These are phyloP conservation scores for Drosophila ananassae DNA, from an alignment of 1,140 invertebrate species.

Conservation along the genomic window DNA sequence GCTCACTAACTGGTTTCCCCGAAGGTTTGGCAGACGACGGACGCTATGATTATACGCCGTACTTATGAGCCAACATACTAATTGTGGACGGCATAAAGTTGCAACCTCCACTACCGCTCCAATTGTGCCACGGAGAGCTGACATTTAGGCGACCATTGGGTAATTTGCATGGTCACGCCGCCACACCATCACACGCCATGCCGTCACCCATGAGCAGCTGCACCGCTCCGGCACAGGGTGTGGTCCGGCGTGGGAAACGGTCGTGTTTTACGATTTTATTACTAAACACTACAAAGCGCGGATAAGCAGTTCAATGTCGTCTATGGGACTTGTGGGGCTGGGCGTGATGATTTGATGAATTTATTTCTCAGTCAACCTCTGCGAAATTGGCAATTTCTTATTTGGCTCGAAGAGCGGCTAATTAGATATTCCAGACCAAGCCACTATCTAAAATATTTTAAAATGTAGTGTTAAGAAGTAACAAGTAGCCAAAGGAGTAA, in stretches of 20 bases:
- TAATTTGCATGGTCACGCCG: constrained; percentile 41
- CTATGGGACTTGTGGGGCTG: background rate
- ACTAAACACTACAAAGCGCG: background rate
- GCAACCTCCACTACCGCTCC: background rate
- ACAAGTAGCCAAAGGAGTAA: no score
- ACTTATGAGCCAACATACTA: background rate
- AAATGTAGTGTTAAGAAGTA: no score
- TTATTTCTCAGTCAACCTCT: constrained; percentile 5
- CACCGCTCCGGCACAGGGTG: constrained; percentile 26
- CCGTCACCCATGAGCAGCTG: constrained; percentile 34
- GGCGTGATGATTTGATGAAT: constrained; percentile 16
- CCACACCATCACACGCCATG: background rate
- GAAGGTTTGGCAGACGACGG: constrained; percentile 4
- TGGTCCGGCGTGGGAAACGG: constrained; percentile 32
- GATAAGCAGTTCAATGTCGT: constrained; percentile 27
- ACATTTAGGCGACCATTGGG: constrained; percentile 25
- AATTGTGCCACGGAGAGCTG: constrained; percentile 33
- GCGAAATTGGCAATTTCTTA: background rate
- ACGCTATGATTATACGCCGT: background rate
- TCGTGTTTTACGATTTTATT: constrained; percentile 10
- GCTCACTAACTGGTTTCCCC: constrained; percentile 27
- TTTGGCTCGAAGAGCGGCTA: background rate
- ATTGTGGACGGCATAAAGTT: background rate
- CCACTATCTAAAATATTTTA: no score
- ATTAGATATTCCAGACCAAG: background rate